These are phyloP conservation scores for Hoplodrina ambigua DNA, from an alignment of 2,888 invertebrate species.

Conservation along the genomic window DNA sequence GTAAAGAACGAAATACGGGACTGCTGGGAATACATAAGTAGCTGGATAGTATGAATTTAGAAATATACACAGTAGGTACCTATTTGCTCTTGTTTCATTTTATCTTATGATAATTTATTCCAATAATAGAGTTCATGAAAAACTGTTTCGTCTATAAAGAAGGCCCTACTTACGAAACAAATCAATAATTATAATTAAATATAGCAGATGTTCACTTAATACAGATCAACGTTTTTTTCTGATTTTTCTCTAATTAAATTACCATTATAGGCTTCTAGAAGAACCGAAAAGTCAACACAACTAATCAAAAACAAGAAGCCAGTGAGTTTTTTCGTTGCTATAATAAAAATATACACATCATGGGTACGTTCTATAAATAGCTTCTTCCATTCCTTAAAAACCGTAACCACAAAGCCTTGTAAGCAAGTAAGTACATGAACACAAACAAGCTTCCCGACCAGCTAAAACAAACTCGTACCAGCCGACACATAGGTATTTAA, in stretches of 20 bases:
- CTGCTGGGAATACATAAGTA: slow-evolving; percentile 51
- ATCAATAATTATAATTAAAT: slow-evolving; percentile 4
- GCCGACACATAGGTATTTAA: slow-evolving; percentile 56
- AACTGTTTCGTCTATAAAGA: background rate
- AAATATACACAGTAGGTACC: slow-evolving; percentile 15
- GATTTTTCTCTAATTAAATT: slow-evolving; percentile 16
- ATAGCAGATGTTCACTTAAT: background rate
- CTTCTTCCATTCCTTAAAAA: background rate
- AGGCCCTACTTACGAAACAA: background rate
- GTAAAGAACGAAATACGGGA: slow-evolving; percentile 44
- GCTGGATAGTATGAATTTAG: slow-evolving; percentile 37
- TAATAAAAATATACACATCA: background rate
- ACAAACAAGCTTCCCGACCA: slow-evolving; percentile 13
- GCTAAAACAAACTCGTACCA: slow-evolving; percentile 33
- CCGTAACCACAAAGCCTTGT: background rate
- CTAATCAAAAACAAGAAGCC: slow-evolving; percentile 12
- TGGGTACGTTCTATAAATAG: background rate
- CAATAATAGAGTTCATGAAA: slow-evolving; percentile 25
- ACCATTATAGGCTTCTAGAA: slow-evolving; percentile 2
- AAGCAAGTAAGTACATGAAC: slow-evolving; percentile 6
- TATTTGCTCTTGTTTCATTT: slow-evolving; percentile 1
- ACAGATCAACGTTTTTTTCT: slow-evolving; percentile 3
- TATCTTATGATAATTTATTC: slow-evolving; percentile 37
- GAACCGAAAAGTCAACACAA: background rate
- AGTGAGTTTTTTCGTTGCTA: background rate